Conservation (phyloP, 2,888 invertebrate genomes). For the Cheiracanthium punctorium region DNA sequence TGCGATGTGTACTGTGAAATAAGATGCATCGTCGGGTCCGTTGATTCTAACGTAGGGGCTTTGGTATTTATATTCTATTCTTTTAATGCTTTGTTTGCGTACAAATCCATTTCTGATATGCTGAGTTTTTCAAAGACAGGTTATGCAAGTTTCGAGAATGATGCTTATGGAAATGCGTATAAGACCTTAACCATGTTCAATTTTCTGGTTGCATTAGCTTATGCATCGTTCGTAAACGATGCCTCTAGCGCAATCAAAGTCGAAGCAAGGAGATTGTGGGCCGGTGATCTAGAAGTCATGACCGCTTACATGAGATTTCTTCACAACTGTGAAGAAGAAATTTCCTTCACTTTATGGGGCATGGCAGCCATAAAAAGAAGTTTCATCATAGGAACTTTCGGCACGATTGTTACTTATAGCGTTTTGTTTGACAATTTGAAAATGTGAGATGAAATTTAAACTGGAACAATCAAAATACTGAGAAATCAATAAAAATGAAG, state of each 20-base stretch:
- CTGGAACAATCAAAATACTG: too few relatives aligned
- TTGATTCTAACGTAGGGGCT: background rate
- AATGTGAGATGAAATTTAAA: too few relatives aligned
- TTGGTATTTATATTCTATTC: background rate
- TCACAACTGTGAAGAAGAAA: background rate
- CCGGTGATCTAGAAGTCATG: background rate
- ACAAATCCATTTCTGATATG: background rate
- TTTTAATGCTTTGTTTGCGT: background rate
- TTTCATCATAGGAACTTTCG: constrained; percentile 18
- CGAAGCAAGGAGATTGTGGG: background rate
- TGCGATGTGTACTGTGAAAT: background rate
- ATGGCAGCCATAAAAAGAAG: constrained; percentile 26
- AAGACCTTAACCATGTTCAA: background rate
- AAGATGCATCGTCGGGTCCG: background rate
- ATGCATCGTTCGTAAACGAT: background rate
- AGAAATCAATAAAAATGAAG: too few relatives aligned
- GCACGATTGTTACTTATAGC: constrained; percentile 26
- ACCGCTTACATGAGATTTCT: background rate
- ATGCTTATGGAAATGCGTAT: background rate
- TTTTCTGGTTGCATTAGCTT: background rate
- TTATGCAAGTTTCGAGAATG: background rate
- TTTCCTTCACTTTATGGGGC: constrained; percentile 20
- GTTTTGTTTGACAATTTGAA: constrained; percentile 3
- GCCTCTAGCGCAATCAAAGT: background rate
- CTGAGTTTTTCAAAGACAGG: background rate